Evolutionary conservation across 2,888 invertebrate genomes (phyloP), one percentile per base, ranked within the genome.

Genomic region (Leptura quadrifasciata): DNA sequence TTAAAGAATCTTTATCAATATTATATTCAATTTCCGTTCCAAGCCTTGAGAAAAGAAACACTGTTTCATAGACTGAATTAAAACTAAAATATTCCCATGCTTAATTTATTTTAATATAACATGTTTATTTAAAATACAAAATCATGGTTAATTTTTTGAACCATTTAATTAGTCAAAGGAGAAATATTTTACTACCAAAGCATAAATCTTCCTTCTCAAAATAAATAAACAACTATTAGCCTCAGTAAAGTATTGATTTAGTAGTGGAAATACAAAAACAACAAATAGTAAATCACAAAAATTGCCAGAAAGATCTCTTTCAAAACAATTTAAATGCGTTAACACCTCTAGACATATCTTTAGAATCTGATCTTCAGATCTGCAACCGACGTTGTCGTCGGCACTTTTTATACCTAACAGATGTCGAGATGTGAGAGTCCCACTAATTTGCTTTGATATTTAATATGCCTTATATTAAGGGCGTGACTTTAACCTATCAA

Each of bases 391-490:
- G 67, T 60, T 15, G 64, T 31, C 74, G 74, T 75, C 80, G 80
- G 80, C 78, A 67, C 76, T 78, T 80, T 79, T 80, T 76, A 72
- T 76, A 74, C 54, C 67, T 24, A 76, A 71, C 83, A 83, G 80
- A 82, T 83, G 83, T 80, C 61, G 74, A 64, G 71, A 75, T 73
- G 65, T 70, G 52, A 64, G 47, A 65, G 74, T 72, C 76, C 69
- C 76, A 79, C 82, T 79, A 83, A 83, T 83, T 81, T 80, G 72
- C 84, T 84, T 84, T 84, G 84, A 84, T 81, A 84, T 82, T 81
- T 74, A 81, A 82, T 83, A 80, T 69, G 78, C 58, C 77, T 79
- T 74, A 74, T 68, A 71, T 74, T 63, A 75, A 71, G 76, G 77
- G 82, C 84, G 82, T 84, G 79, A 82, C 83, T 74, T 77, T 76